A percentile compares a stretch with the other conserved stretches of the same genome.
Conservation (phyloP, 2,888 invertebrate species). For the Leptopterna dolabrata region DNA sequence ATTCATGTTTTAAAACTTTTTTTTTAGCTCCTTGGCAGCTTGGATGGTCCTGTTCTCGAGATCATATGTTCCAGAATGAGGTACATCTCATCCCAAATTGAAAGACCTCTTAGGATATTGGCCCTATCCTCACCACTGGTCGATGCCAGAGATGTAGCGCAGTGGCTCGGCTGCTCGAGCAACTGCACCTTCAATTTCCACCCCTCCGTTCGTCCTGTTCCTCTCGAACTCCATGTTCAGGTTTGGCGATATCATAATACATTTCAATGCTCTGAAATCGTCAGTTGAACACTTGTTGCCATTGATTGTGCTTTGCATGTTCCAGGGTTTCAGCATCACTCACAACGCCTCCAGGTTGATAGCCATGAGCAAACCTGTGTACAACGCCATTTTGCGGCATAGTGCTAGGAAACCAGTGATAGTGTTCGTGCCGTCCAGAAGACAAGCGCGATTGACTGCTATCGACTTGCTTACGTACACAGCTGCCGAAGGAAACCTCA, state of each 20-base stretch:
- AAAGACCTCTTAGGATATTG: constrained; percentile 88
- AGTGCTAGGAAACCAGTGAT: constrained; percentile 87
- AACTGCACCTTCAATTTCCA: constrained; percentile 98
- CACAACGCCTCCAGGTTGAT: constrained; percentile 96
- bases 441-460: constrained; percentile 93
- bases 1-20: neutral
- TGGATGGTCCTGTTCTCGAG: constrained; percentile 94
- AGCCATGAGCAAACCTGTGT: constrained; percentile 98
- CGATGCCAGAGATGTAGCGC: constrained; percentile 94
- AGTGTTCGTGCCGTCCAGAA: constrained; percentile 91
- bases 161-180: constrained; percentile 95
- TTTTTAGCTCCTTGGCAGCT: constrained; percentile 78
- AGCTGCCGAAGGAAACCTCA: constrained; percentile 87
- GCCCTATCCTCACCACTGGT: constrained; percentile 93
- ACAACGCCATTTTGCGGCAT: constrained; percentile 88
- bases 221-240: constrained; percentile 93
- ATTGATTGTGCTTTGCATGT: neutral
- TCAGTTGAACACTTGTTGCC: neutral
- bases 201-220: constrained; percentile 95
- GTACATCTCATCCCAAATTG: constrained; percentile 96
- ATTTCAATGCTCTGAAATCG: neutral
- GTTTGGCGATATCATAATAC: constrained; percentile 44
- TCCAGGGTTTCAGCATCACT: constrained; percentile 93
- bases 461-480: constrained; percentile 95
- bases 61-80: constrained; percentile 91